Conservation (phyloP, 2,797 vertebrate genomes). For the Gouania willdenowi region DNA sequence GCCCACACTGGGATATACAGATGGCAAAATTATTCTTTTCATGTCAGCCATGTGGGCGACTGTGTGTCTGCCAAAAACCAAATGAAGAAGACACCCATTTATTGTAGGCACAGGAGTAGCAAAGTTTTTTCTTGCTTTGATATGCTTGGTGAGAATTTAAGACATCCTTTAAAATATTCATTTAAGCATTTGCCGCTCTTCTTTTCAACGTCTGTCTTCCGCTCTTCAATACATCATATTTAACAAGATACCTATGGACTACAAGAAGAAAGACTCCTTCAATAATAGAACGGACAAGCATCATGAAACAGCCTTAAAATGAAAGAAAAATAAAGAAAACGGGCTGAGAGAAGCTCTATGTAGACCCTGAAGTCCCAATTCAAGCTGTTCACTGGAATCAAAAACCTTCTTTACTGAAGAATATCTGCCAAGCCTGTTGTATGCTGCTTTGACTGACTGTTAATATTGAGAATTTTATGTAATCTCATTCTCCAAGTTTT, state of each 20-base stretch:
- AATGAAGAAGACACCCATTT: neutral
- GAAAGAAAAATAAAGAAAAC: conserved; percentile 23
- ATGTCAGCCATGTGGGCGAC: neutral
- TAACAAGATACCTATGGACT: conserved; percentile 32
- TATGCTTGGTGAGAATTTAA: conserved; percentile 7
- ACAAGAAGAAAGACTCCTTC: conserved; percentile 32
- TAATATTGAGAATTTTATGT: conserved; percentile 53
- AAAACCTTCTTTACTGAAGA: conserved; percentile 65
- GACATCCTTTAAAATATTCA: no score
- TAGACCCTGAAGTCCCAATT: conserved; percentile 51
- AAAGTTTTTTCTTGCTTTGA: neutral
- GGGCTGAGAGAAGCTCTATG: conserved; percentile 24
- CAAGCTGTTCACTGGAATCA: conserved; percentile 65
- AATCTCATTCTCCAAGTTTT: conserved; percentile 36
- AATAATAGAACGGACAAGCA: conserved; percentile 46
- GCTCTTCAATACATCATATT: conserved; percentile 33
- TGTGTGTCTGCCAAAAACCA: neutral
- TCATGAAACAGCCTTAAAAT: conserved; percentile 24
- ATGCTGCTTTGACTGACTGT: conserved; percentile 52
- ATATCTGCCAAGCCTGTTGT: conserved; percentile 44
- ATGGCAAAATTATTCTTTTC: neutral
- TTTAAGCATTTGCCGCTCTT: conserved; percentile 4
- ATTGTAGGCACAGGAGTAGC: neutral
- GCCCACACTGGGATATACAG: conserved; percentile 3
- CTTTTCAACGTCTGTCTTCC: conserved; percentile 29